Base-by-base conservation (phyloP, 2,888 invertebrate species). In the Sesamia inferens region DNA sequence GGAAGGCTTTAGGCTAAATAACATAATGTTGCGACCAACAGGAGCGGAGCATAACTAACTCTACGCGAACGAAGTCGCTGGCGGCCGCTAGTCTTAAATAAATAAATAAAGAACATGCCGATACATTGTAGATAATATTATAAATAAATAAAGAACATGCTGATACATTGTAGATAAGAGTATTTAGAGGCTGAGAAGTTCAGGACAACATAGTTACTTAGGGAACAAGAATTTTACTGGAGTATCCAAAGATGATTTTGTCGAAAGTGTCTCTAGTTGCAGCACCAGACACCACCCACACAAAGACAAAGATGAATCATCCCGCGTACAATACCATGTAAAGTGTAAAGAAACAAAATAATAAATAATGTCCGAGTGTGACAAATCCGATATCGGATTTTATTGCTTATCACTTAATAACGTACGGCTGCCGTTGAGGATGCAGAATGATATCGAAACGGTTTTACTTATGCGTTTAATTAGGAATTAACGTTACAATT, bases 391-490 rank as follows among this genome's bases (percentile, higher is more conserved):
- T 11, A 47, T 70, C 19, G 22, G 22, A 47, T 22, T 71, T 70
- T 55, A 55, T 22, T n/a, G 10, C 16, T 47, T 31, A 74, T 48
- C 74, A 66, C 44, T 67, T n/a, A n/a, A n/a, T n/a, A n/a, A n/a
- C n/a, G n/a, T n/a, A n/a, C n/a, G n/a, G n/a, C n/a, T n/a, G n/a
- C n/a, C n/a, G n/a, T n/a, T n/a, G n/a, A n/a, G n/a, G n/a, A n/a
- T n/a, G n/a, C n/a, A n/a, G n/a, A n/a, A n/a, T n/a, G n/a, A n/a
- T n/a, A n/a, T n/a, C n/a, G n/a, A n/a, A n/a, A n/a, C n/a, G n/a
- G n/a, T n/a, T n/a, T 31, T 31, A 31, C 31, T 31, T 31, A 31
- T 31, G 3, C 31, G 31, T 31, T 31, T 3, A 31, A 31, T 31
- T 31, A 31, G 3, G 31, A 31, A 31, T 31, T 31, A 31, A 3